These are phyloP conservation scores for Sigmodon hispidus DNA, from an alignment of 2,113 vertebrate genomes.

Conservation along the genomic window DNA sequence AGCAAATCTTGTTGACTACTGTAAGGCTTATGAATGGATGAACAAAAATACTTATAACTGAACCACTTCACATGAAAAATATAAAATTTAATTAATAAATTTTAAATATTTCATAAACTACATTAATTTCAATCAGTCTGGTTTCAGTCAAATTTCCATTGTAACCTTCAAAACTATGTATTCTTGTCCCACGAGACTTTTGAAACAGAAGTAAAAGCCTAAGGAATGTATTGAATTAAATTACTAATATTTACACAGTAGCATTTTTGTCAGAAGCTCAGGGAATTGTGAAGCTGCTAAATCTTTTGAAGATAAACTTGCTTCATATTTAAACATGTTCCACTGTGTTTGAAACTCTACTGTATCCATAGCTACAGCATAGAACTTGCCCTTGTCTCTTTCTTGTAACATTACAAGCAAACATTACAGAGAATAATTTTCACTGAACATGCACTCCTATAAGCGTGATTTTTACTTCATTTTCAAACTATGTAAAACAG, in stretches of 20 bases:
- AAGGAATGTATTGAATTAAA: background rate
- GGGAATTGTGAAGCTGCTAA: background rate
- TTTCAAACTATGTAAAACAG: background rate
- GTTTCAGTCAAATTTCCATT: background rate
- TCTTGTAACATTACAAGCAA: background rate
- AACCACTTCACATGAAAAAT: background rate
- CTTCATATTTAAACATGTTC: background rate
- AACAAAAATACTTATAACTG: background rate
- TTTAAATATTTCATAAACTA: background rate
- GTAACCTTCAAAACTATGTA: background rate
- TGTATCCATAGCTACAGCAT: slow-evolving; percentile 44
- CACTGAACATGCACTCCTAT: background rate
- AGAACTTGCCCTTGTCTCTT: background rate
- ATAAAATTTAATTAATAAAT: background rate
- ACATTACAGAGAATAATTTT: background rate
- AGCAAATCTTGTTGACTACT: background rate
- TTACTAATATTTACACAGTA: background rate
- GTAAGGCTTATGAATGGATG: background rate
- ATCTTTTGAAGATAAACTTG: background rate
- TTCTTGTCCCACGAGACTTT: background rate
- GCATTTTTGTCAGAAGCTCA: slow-evolving; percentile 1
- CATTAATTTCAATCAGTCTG: background rate
- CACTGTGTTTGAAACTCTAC: background rate
- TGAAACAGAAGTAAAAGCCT: background rate
- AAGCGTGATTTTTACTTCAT: slow-evolving; percentile 24